A percentile compares a stretch with the other conserved stretches of the same genome.
These are phyloP conservation scores for Malurus cyaneus DNA, from an alignment of 2,113 vertebrate genomes.

Conservation along the genomic window DNA sequence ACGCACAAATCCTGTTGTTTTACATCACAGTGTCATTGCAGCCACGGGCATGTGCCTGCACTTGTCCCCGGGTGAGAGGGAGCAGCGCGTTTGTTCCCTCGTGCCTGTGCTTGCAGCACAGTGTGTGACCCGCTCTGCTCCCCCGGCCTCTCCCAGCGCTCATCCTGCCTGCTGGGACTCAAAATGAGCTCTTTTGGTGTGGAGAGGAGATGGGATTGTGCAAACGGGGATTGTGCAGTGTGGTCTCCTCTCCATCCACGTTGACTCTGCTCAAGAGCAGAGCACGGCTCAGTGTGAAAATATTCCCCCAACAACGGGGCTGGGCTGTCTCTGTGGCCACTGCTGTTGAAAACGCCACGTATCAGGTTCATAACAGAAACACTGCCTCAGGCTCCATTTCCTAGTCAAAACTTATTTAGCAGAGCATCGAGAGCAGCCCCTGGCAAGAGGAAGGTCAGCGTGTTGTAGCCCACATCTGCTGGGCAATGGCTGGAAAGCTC, in stretches of 20 bases:
- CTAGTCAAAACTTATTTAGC: not conserved
- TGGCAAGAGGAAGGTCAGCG: not conserved
- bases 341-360: not conserved
- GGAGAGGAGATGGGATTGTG: not conserved
- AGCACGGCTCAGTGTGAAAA: fast-evolving
- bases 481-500: not conserved
- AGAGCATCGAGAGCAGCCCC: not conserved
- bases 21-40: not conserved
- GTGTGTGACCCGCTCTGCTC: not conserved
- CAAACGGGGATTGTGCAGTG: fast-evolving
- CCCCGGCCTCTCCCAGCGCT: not conserved
- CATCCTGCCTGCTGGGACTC: not conserved
- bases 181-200: fast-evolving
- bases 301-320: not conserved
- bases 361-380: not conserved
- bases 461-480: not conserved
- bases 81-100: not conserved
- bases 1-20: not conserved
- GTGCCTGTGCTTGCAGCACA: not conserved
- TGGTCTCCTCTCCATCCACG: not conserved
- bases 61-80: not conserved
- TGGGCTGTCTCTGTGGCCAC: not conserved
- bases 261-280: not conserved
- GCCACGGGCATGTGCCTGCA: not conserved
- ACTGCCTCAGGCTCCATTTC: not conserved